Evolutionary conservation across 1,140 invertebrate genomes (phyloP).

Genomic region (Hydropsyche tenuis): DNA sequence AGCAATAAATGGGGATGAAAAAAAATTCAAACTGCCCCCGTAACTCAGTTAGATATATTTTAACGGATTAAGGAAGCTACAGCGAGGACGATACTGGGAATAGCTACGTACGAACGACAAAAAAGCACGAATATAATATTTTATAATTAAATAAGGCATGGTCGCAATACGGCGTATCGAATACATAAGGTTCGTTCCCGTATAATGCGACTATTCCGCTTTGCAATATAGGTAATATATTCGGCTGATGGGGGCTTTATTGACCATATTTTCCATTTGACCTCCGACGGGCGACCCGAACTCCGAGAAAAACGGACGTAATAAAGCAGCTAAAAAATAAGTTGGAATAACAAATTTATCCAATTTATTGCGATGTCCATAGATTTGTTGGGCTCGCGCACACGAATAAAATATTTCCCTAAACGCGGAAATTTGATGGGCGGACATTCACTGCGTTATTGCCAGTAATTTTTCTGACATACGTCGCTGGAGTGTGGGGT

Average conservation of each 20-base stretch:
- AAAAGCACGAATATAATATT: slow-evolving; percentile 12
- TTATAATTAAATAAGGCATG: slow-evolving; percentile 25
- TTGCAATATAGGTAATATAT: slow-evolving; percentile 35
- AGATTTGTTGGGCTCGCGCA: slow-evolving; percentile 41
- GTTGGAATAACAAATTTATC: slow-evolving; percentile 43
- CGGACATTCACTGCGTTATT: slow-evolving; percentile 43
- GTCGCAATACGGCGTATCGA: background rate
- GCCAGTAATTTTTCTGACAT: slow-evolving; percentile 41
- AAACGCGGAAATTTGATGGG: slow-evolving; percentile 43
- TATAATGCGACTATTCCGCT: slow-evolving; percentile 19
- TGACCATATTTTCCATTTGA: slow-evolving; percentile 42
- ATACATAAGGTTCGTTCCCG: background rate
- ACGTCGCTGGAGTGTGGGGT: background rate
- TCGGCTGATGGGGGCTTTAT: slow-evolving; percentile 38
- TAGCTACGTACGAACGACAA: background rate
- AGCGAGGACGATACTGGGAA: slow-evolving; percentile 1
- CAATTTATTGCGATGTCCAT: slow-evolving; percentile 42
- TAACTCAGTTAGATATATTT: slow-evolving; percentile 35
- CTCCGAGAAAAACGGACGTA: slow-evolving; percentile 38
- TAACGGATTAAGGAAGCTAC: slow-evolving; percentile 24
- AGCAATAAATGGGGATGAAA: slow-evolving; percentile 36
- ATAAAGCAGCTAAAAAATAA: slow-evolving; percentile 43
- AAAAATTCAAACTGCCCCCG: slow-evolving; percentile 37
- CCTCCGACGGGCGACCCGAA: slow-evolving; percentile 36
- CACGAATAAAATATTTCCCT: slow-evolving; percentile 41